Conservation (phyloP, 1,140 invertebrate genomes). For the Dendrolimus kikuchii region DNA sequence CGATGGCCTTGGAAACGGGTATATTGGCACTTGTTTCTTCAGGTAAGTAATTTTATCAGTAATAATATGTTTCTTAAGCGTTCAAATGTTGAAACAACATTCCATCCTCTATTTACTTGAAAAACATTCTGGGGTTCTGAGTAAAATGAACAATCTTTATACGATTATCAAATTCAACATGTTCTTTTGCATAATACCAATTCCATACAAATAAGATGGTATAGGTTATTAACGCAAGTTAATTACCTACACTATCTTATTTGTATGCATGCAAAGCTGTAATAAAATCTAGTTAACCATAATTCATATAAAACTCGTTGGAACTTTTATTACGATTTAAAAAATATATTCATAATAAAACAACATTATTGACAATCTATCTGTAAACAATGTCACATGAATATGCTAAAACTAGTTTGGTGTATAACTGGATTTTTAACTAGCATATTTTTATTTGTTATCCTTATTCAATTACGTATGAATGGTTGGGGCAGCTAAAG, state of each 20-base stretch:
- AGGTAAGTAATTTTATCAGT: slow-evolving; percentile 28
- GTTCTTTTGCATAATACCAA: too few relatives aligned
- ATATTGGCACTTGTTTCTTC: slow-evolving; percentile 45
- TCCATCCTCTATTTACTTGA: not conserved
- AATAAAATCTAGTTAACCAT: too few relatives aligned
- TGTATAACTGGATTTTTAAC: slow-evolving; percentile 35
- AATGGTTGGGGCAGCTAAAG: slow-evolving; percentile 15
- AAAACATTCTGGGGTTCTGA: not conserved
- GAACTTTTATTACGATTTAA: too few relatives aligned
- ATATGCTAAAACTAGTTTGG: slow-evolving; percentile 41
- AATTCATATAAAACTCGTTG: too few relatives aligned
- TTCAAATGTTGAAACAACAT: slow-evolving; percentile 3
- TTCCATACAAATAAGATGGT: too few relatives aligned
- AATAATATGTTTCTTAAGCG: not conserved
- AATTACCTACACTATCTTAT: too few relatives aligned
- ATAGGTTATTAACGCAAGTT: too few relatives aligned
- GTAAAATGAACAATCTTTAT: too few relatives aligned
- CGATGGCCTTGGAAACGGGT: slow-evolving; percentile 32
- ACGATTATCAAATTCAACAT: too few relatives aligned
- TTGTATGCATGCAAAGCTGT: too few relatives aligned
- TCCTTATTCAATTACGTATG: slow-evolving; percentile 25
- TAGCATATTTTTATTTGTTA: slow-evolving; percentile 34
- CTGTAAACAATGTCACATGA: slow-evolving; percentile 9
- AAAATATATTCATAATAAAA: not conserved
- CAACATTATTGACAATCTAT: not conserved